Conservation (phyloP, 2,113 vertebrate genomes). For the Orthonyx spaldingii region DNA sequence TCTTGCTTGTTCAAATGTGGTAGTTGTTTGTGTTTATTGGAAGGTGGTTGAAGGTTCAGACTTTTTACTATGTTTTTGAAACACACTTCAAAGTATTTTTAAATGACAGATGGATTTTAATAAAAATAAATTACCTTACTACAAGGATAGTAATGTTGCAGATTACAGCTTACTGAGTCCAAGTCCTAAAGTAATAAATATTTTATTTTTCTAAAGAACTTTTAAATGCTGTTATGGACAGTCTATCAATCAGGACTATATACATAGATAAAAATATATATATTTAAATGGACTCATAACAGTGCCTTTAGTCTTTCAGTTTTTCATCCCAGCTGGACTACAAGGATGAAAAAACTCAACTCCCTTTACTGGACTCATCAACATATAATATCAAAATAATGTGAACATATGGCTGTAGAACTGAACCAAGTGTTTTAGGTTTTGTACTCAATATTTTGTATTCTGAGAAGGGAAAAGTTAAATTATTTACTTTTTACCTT, state of each 20-base stretch:
- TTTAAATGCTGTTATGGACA: neutral
- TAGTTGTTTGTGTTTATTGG: neutral
- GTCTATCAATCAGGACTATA: neutral
- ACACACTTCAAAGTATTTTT: slow-evolving; percentile 23
- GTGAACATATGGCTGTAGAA: neutral
- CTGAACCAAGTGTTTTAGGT: neutral
- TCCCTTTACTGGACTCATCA: neutral
- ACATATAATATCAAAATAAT: neutral
- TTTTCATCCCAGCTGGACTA: neutral
- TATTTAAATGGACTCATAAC: neutral
- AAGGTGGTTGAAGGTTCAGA: neutral
- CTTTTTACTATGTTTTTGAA: neutral
- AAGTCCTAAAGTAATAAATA: neutral
- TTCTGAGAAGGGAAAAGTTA: neutral
- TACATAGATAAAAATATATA: neutral
- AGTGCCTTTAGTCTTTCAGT: neutral
- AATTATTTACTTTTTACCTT: neutral
- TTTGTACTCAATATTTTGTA: neutral
- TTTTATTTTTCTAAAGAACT: neutral
- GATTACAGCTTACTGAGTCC: neutral
- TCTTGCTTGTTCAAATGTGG: neutral
- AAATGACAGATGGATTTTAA: neutral
- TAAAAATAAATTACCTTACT: neutral
- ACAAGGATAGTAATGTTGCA: neutral
- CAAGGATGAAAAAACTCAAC: neutral